Evolutionary conservation across 2,113 vertebrate species (phyloP).

Genomic region (Mormyrus iriodes): DNA sequence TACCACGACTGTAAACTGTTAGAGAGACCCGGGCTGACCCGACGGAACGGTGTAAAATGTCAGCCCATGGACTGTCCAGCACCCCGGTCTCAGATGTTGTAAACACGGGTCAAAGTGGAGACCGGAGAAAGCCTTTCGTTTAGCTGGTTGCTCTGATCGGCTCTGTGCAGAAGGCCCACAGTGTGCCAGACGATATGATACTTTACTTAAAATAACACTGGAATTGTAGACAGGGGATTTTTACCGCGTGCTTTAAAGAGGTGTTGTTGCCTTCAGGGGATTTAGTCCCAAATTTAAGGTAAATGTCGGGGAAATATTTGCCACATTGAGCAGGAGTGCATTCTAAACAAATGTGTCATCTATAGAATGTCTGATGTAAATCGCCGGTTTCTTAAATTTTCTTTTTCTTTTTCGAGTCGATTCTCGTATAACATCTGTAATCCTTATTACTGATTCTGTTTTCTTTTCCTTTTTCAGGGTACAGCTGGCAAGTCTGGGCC

Average conservation of each 20-base stretch:
- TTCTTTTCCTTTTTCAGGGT: conserved; percentile 64
- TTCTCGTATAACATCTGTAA: neutral
- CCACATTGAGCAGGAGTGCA: neutral
- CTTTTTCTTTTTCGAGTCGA: neutral
- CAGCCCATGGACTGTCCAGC: neutral
- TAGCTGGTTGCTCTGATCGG: neutral
- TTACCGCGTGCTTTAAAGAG: neutral
- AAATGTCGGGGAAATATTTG: neutral
- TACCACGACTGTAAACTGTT: neutral
- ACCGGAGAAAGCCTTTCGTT: neutral
- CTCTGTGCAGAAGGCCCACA: neutral
- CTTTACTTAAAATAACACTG: neutral
- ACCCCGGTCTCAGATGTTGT: conserved; percentile 3
- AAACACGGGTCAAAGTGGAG: neutral
- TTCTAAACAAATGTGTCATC: neutral
- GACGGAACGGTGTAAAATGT: neutral
- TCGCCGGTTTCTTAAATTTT: neutral
- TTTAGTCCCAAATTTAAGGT: neutral
- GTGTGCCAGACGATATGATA: neutral
- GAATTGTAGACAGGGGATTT: neutral
- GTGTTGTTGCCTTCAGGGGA: neutral
- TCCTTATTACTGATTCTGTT: neutral
- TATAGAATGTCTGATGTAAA: neutral
- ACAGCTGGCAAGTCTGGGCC: conserved; percentile 87
- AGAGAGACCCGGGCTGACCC: neutral